Evolutionary conservation across 2,888 invertebrate genomes (phyloP).

Genomic region (Pristionchus maxplancki): DNA sequence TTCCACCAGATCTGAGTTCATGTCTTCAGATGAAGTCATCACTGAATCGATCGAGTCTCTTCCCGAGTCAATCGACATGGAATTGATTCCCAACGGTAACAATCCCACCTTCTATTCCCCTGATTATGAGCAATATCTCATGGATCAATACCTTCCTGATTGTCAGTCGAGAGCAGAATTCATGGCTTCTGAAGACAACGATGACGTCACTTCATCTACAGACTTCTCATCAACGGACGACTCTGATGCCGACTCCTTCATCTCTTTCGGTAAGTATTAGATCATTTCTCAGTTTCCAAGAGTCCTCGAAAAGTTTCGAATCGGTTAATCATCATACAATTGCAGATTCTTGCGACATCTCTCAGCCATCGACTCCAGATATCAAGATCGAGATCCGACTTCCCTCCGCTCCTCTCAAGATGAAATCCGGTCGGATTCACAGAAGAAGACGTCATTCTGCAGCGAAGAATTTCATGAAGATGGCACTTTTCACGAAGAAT

Average conservation of each 20-base stretch:
- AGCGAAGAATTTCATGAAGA: background rate
- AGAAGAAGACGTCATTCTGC: background rate
- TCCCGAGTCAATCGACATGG: background rate
- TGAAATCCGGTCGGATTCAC: background rate
- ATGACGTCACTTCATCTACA: background rate
- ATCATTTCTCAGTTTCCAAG: background rate
- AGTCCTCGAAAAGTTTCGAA: background rate
- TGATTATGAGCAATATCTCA: background rate
- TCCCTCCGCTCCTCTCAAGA: background rate
- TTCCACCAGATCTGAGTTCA: conserved; percentile 8
- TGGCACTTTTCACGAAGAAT: too few relatives aligned
- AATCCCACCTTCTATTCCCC: background rate
- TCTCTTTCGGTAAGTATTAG: background rate
- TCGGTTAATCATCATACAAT: background rate
- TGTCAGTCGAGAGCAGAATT: background rate
- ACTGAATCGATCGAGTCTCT: background rate
- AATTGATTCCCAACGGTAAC: background rate
- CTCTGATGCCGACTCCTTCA: background rate
- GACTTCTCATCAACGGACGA: background rate
- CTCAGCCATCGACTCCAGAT: background rate
- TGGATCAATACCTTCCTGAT: background rate
- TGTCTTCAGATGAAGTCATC: background rate
- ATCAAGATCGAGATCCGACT: background rate
- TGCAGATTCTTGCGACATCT: background rate
- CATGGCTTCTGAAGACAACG: background rate